A percentile compares a stretch with the other conserved stretches of the same genome.
These are phyloP conservation scores for Halisarca cf. caerulea DNA, from an alignment of 37 sponge, comb jelly and placozoan genomes.

Conservation along the genomic window DNA sequence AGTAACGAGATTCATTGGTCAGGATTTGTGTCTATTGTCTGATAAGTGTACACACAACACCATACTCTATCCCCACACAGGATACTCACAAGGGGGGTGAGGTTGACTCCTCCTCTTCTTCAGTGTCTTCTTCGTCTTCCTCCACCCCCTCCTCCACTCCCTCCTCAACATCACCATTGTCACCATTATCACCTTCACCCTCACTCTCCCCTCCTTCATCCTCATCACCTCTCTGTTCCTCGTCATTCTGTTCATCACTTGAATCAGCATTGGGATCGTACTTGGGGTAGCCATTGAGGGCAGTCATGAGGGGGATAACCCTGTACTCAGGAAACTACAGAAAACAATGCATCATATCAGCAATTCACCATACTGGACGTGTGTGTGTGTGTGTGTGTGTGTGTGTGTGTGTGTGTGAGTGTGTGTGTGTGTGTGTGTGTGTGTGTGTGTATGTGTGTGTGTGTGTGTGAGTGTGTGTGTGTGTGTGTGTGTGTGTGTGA, in stretches of 20 bases:
- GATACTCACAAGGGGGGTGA: neutral
- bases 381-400: neutral
- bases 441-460: too few relatives aligned
- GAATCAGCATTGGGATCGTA: neutral
- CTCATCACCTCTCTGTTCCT: neutral
- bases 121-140: neutral
- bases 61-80: too few relatives aligned
- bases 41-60: too few relatives aligned
- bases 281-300: conserved; percentile 22
- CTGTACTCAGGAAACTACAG: conserved; percentile 11
- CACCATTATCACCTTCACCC: neutral
- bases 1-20: too few relatives aligned
- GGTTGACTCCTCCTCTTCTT: neutral
- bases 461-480: too few relatives aligned
- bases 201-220: neutral
- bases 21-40: too few relatives aligned
- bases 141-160: neutral
- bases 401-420: neutral
- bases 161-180: neutral
- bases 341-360: neutral
- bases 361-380: neutral
- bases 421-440: too few relatives aligned
- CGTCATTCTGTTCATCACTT: conserved; percentile 1
- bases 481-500: too few relatives aligned
- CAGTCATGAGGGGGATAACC: conserved; percentile 30